Evolutionary conservation across 2,888 invertebrate species (phyloP), one percentile per base, ranked within the genome.

Genomic region (Lordiphosa andalusiaca): DNA sequence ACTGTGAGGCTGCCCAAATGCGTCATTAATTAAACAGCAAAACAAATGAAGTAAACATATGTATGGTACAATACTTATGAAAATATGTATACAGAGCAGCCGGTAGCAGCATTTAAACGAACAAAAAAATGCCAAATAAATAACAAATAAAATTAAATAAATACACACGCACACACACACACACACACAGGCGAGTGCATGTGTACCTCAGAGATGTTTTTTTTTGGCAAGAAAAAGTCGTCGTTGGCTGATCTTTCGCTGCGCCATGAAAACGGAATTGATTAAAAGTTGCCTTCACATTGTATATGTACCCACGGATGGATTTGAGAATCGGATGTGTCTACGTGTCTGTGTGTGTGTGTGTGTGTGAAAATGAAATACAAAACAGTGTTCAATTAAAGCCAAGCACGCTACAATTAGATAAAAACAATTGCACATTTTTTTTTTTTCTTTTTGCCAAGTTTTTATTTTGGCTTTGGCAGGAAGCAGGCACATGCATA

Each of bases 111-210:
- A 53, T 69, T 72, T 61, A 50, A 76, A 54, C 53, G 58, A 57
- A 46, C 66, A 56, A 54, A 69, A 70, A 83, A 71, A 70, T 49
- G 56, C 65, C 73, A 84, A 84, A 80, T 73, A 77, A 77, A 77
- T 76, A 84, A 67, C 73, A 77, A 84, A 78, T 77, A 84, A 77
- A 77, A 77, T 80, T 76, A 77, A 81, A 81, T 75, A 82, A 73
- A 73, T 71, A 81, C 53, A 44, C 38, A 47, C 16, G 16, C 16
- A 16, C 16, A 16, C 35, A 81, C 53, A 44, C 38, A 47, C 16
- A 2, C 16, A 16, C 16, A 16, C 35, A 49, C 33, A 52, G 16
- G 49, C 52, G 38, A 30, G 37, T 42, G 33, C 12, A 49, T 30
- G 30, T 30, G 30, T 30, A 30, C 30, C 16, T 16, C 3, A 41